Conservation (phyloP, 2,888 invertebrate species). For the Strigamia maritima region DNA sequence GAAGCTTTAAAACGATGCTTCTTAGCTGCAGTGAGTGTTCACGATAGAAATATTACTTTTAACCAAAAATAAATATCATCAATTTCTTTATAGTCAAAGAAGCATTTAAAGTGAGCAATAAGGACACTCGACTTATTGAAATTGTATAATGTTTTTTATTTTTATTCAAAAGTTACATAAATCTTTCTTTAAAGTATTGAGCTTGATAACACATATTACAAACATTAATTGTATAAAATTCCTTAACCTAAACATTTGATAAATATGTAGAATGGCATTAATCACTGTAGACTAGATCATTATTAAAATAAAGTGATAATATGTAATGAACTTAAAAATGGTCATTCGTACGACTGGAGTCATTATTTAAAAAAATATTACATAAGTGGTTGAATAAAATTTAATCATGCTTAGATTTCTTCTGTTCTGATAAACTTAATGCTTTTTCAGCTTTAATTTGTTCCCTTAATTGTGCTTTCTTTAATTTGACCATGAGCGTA, state of each 20-base stretch:
- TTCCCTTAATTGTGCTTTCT: constrained; percentile 64
- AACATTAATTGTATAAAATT: neutral
- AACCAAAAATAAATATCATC: neutral
- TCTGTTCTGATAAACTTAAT: neutral
- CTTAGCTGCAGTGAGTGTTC: neutral
- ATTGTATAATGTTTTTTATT: neutral
- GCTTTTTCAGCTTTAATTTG: constrained; percentile 40
- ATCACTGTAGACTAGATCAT: neutral
- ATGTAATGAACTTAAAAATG: neutral
- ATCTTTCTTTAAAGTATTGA: neutral
- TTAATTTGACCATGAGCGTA: constrained; percentile 78
- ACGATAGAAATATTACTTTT: too few relatives aligned
- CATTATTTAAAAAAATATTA: too few relatives aligned
- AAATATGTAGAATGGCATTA: neutral
- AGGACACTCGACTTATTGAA: neutral
- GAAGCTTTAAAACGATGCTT: neutral
- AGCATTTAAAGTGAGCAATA: neutral
- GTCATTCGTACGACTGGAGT: too few relatives aligned
- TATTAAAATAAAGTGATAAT: neutral
- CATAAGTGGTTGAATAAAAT: too few relatives aligned
- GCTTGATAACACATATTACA: neutral
- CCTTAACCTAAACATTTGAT: neutral
- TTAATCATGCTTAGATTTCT: neutral
- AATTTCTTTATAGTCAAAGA: neutral
- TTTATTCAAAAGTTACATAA: neutral